phyloP scores from a whole-genome alignment of 2,888 invertebrate species.

The Cremastinae sp. region DNA sequence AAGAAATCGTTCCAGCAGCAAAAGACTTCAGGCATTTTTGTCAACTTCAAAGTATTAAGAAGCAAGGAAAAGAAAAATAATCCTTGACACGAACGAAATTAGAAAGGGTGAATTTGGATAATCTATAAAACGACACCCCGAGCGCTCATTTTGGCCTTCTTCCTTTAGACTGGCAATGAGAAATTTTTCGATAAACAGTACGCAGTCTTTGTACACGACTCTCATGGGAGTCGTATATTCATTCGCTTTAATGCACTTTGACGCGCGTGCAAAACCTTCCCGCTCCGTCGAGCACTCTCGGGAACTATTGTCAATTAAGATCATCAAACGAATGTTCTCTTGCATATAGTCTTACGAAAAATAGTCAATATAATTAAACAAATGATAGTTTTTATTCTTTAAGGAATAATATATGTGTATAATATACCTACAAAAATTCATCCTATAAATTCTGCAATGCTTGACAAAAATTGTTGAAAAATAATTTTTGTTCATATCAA shows the following conservation, averaged over 20 bases:
- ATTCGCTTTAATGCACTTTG: conserved; percentile 68
- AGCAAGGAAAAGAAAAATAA: not conserved
- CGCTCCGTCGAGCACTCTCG: conserved; percentile 44
- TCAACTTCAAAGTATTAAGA: no score
- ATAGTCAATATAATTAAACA: conserved; percentile 12
- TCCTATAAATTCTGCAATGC: no score
- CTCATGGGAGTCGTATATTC: conserved; percentile 69
- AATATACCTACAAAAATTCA: no score
- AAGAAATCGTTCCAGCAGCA: conserved; percentile 62
- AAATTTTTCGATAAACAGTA: conserved; percentile 67
- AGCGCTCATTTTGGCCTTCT: conserved; percentile 35
- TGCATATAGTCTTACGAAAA: conserved; percentile 34
- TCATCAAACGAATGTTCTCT: conserved; percentile 56
- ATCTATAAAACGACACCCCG: conserved; percentile 42
- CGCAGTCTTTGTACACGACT: conserved; percentile 54
- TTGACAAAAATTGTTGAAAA: conserved; percentile 1
- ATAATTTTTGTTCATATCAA: not conserved
- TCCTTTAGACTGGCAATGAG: conserved; percentile 21
- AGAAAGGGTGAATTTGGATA: conserved; percentile 37
- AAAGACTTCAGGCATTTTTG: not conserved
- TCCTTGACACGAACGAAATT: not conserved
- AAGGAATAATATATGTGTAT: no score
- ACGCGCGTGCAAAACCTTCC: conserved; percentile 39
- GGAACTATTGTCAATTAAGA: conserved; percentile 69
- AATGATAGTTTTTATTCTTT: not conserved